A percentile compares a stretch with the other conserved stretches of the same genome.
Evolutionary conservation across 2,797 vertebrate genomes (phyloP).

Genomic region (Oryzias sinensis): DNA sequence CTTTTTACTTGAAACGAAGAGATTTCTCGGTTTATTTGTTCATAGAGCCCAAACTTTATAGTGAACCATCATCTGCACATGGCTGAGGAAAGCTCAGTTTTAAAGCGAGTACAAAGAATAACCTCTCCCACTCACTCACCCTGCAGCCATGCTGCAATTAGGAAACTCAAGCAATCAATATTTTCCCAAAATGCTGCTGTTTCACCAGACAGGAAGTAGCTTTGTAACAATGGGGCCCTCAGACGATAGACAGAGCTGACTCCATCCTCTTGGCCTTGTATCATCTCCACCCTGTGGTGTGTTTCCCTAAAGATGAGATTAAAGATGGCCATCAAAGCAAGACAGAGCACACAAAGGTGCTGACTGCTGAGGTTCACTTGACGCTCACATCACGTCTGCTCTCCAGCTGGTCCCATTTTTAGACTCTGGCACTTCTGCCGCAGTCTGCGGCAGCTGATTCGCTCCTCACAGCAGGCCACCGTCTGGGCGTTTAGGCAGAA

Average conservation of each 20-base stretch:
- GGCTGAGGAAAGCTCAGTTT: constrained; percentile 55
- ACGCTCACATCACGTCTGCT: constrained; percentile 12
- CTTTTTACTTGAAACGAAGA: too few relatives aligned
- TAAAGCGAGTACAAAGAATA: constrained; percentile 13
- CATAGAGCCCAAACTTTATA: too few relatives aligned
- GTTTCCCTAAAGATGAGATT: constrained; percentile 10
- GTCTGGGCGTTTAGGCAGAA: constrained; percentile 13
- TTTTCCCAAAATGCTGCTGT: constrained; percentile 42
- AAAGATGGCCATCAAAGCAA: constrained; percentile 3
- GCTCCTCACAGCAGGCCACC: constrained; percentile 11
- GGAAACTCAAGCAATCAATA: constrained; percentile 70
- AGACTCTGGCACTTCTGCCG: constrained; percentile 31
- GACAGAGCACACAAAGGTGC: constrained; percentile 13
- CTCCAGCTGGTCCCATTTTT: constrained; percentile 53
- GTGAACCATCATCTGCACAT: too few relatives aligned
- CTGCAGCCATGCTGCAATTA: constrained; percentile 44
- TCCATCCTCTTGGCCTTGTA: background rate
- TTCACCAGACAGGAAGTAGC: constrained; percentile 56
- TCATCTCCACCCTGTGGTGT: background rate
- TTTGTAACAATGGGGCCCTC: constrained; percentile 39
- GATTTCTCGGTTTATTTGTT: too few relatives aligned
- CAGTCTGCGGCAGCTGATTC: constrained; percentile 38
- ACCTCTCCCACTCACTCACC: constrained; percentile 33
- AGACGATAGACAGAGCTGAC: constrained; percentile 27
- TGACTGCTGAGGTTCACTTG: constrained; percentile 43